A percentile compares a stretch with the other conserved stretches of the same genome.
phyloP scores from a whole-genome alignment of 1,140 invertebrate genomes.

The Atta texana region DNA sequence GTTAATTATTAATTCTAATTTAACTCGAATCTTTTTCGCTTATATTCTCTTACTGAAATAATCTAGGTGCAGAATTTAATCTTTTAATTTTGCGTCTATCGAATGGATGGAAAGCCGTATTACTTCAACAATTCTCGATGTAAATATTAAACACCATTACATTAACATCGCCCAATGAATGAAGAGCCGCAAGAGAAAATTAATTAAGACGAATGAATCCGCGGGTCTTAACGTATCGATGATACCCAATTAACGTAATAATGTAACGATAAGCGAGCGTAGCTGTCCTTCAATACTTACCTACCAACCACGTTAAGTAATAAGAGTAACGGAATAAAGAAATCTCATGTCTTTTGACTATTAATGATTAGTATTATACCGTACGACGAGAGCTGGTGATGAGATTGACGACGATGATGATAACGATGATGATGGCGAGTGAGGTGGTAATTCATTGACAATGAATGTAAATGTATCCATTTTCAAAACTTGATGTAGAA shows the following conservation, averaged over 20 bases:
- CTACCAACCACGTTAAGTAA: constrained; percentile 84
- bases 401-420: constrained; percentile 67
- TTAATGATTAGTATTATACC: constrained; percentile 84
- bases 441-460: constrained; percentile 86
- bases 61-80: constrained; percentile 69
- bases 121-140: constrained; percentile 83
- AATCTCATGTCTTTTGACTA: constrained; percentile 84
- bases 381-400: constrained; percentile 64
- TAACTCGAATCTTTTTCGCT: not conserved
- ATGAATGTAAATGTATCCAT: constrained; percentile 87
- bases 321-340: constrained; percentile 79
- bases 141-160: constrained; percentile 85
- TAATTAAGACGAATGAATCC: constrained; percentile 69
- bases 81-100: constrained; percentile 76
- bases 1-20: constrained; percentile 33
- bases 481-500: constrained; percentile 87
- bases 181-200: constrained; percentile 51
- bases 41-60: constrained; percentile 18
- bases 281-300: constrained; percentile 85
- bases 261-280: constrained; percentile 83
- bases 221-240: constrained; percentile 73
- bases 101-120: constrained; percentile 78
- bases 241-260: constrained; percentile 86
- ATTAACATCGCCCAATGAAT: constrained; percentile 75
- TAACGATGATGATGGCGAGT: constrained; percentile 67